Base-by-base conservation (phyloP, 2,888 invertebrate species). In the Conistra vaccinii region DNA sequence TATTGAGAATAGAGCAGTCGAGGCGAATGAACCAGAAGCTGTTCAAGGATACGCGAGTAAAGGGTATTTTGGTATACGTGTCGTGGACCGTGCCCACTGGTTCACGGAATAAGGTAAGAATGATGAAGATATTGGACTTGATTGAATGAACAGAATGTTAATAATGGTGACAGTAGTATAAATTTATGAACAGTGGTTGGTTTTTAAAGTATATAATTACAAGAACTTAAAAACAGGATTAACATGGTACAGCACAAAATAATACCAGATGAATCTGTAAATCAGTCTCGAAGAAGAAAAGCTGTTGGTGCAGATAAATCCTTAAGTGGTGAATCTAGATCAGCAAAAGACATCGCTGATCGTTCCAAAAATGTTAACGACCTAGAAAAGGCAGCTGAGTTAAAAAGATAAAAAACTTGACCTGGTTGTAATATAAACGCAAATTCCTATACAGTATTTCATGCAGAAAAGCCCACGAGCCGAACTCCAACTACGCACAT, bases 11-110 rank as follows among this genome's bases (percentile, higher is more conserved):
- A 65, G 77, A 81, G 68, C 73, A 73, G 55, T 20, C 26, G 69
- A 68, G 73, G 83, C 60, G 78, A 81, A 81, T 70, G 81, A 81
- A 82, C 81, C 78, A 70, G n/a, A 60, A 65, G 26, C 51, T 73
- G 51, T 73, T 81, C 81, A 81, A 81, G 83, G 81, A 81, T 82
- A 82, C 57, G n/a, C 67, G 26, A 32, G 63, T 35, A 70, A 70
- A 70, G 70, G 69, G 78, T 81, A 81, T 81, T 81, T 81, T 65
- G 45, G 83, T 78, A 82, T 23, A 51, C 51, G 29, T 9, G 32
- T 60, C 42, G 48, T n/a, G 63, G 73, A 73, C 73, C 69, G 58
- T 81, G 35, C 51, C 51, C 73, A 81, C 60, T 81, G 9, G 62
- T 3, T 45, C 10, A 20, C 20, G 23, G 26, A 42, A n/a, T 1